These are phyloP conservation scores for Centroberyx gerrardi DNA, from an alignment of 2,797 vertebrate species.

Conservation along the genomic window DNA sequence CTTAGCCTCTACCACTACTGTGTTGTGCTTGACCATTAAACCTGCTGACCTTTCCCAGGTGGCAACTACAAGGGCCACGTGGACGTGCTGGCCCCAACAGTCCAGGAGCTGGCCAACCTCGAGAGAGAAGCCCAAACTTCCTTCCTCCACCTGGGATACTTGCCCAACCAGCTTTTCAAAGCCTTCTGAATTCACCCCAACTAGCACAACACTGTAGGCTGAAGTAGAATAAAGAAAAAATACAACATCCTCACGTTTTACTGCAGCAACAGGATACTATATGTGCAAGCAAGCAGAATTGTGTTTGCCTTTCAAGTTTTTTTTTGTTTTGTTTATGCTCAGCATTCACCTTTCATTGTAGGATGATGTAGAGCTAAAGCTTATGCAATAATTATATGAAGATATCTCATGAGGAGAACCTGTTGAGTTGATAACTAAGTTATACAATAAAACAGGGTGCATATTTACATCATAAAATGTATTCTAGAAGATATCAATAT, in stretches of 20 bases:
- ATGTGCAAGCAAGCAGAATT: background rate
- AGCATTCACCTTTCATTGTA: background rate
- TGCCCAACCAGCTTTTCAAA: constrained; percentile 97
- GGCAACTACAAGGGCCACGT: constrained; percentile 96
- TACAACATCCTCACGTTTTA: background rate
- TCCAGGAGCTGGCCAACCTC: constrained; percentile 94
- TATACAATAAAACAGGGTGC: background rate
- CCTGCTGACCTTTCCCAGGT: constrained; percentile 80
- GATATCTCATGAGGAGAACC: no score
- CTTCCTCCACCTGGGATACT: constrained; percentile 95
- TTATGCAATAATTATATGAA: background rate
- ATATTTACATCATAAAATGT: background rate
- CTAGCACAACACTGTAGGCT: background rate
- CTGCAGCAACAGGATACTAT: constrained; percentile 1
- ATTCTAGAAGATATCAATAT: background rate
- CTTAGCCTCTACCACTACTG: background rate
- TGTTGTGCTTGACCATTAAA: constrained; percentile 3
- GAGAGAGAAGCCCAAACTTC: constrained; percentile 98
- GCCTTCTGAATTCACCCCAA: constrained; percentile 87
- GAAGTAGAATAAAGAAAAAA: background rate
- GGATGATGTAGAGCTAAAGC: background rate
- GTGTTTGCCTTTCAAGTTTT: background rate
- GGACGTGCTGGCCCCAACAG: constrained; percentile 95
- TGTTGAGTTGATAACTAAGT: background rate
- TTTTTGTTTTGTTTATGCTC: background rate